Conservation (phyloP, 2,113 vertebrate genomes). For the Elanus axillaris region DNA sequence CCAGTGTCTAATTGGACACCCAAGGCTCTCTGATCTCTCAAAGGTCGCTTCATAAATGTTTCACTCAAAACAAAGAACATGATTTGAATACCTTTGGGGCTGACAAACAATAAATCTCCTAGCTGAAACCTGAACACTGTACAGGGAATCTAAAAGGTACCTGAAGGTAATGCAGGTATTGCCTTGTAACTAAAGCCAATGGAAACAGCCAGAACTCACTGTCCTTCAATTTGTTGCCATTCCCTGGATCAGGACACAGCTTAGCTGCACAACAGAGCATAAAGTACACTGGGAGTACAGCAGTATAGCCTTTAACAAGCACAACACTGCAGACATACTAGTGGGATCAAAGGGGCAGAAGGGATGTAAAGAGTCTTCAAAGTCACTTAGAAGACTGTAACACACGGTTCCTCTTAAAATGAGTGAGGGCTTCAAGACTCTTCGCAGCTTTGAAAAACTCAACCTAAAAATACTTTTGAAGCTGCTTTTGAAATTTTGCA, state of each 20-base stretch:
- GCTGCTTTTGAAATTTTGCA: not conserved
- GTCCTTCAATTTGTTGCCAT: not conserved
- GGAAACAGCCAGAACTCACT: not conserved
- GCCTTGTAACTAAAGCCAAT: not conserved
- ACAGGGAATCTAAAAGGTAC: not conserved
- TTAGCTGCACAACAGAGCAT: not conserved
- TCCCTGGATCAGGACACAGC: not conserved
- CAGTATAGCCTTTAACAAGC: not conserved
- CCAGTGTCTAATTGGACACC: constrained; percentile 35
- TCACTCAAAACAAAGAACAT: constrained; percentile 15
- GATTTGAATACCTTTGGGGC: constrained; percentile 20
- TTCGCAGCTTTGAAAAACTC: constrained; percentile 6
- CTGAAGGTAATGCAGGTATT: not conserved
- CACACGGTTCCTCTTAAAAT: not conserved
- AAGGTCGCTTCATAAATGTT: constrained; percentile 29
- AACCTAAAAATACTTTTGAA: not conserved
- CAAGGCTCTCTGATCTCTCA: constrained; percentile 39
- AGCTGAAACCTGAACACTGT: not conserved
- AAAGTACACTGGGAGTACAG: not conserved
- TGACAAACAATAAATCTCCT: constrained; percentile 17
- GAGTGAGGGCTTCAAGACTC: not conserved
- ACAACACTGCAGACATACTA: not conserved
- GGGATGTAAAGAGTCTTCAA: not conserved
- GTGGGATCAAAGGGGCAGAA: not conserved
- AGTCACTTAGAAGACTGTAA: not conserved